These are phyloP conservation scores for Calidris pygmaea DNA, from an alignment of 2,113 vertebrate genomes.

Conservation along the genomic window DNA sequence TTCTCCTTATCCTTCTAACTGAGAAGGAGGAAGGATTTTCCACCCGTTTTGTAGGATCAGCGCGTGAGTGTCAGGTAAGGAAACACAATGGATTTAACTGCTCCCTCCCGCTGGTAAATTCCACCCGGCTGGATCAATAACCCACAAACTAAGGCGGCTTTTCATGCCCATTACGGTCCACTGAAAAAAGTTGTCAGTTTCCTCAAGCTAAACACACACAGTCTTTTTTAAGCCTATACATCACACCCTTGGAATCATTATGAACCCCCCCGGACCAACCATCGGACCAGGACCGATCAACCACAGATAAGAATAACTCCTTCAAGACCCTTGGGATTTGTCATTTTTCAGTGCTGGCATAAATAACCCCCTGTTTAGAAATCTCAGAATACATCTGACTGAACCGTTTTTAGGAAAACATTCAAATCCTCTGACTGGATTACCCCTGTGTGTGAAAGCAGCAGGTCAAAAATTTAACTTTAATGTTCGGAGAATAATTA, in stretches of 20 bases:
- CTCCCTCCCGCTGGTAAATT: not conserved
- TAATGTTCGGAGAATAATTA: not conserved
- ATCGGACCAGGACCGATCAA: too few relatives aligned
- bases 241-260: not conserved
- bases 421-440: not conserved
- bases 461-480: not conserved
- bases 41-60: not conserved
- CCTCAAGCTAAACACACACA: not conserved
- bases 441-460: not conserved
- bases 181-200: not conserved
- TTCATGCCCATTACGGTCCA: not conserved
- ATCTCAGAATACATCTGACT: not conserved
- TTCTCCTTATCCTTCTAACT: not conserved
- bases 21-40: not conserved
- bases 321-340: not conserved
- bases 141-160: not conserved
- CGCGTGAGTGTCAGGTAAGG: not conserved
- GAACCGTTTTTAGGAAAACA: not conserved
- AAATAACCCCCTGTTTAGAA: not conserved
- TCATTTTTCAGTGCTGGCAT: not conserved
- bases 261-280: too few relatives aligned
- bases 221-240: not conserved
- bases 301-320: not conserved
- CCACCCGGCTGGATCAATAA: constrained; percentile 14
- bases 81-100: constrained; percentile 3